A percentile compares a stretch with the other conserved stretches of the same genome.
Conservation (phyloP, 2,888 invertebrate species). For the Serrognathus titanus region DNA sequence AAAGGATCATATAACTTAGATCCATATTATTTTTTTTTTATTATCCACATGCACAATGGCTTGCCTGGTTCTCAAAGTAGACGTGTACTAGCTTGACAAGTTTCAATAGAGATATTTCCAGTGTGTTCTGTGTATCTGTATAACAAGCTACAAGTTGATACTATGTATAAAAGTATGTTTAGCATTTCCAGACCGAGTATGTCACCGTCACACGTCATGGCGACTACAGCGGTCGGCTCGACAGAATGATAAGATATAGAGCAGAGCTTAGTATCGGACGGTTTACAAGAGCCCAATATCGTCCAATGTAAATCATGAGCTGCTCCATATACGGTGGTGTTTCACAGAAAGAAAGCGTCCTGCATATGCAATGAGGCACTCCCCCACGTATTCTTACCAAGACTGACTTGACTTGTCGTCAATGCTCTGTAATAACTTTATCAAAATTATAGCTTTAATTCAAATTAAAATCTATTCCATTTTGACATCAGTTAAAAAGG, state of each 20-base stretch:
- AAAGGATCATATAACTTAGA: no score
- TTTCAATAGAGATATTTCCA: constrained; percentile 30
- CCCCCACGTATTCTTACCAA: constrained; percentile 8
- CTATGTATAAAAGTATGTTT: constrained; percentile 30
- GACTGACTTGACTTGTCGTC: neutral
- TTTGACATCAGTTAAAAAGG: no score
- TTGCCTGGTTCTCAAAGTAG: constrained; percentile 3
- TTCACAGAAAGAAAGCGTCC: constrained; percentile 34
- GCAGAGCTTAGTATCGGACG: constrained; percentile 42
- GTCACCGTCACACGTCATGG: constrained; percentile 32
- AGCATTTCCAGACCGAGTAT: constrained; percentile 32
- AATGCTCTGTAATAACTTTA: no score
- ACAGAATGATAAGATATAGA: constrained; percentile 45
- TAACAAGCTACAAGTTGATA: constrained; percentile 34
- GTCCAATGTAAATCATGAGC: constrained; percentile 45
- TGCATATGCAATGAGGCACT: constrained; percentile 37
- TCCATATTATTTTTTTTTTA: constrained; percentile 1
- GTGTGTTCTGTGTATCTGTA: constrained; percentile 28
- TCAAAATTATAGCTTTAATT: no score
- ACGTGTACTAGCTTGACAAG: constrained; percentile 27
- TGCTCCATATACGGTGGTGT: constrained; percentile 43
- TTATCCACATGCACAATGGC: constrained; percentile 13
- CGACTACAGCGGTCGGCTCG: constrained; percentile 28
- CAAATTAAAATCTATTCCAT: no score
- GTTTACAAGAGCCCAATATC: constrained; percentile 48